Evolutionary conservation across 2,113 vertebrate genomes (phyloP), one percentile per base, ranked within the genome.

Genomic region (Cyrtonyx montezumae): DNA sequence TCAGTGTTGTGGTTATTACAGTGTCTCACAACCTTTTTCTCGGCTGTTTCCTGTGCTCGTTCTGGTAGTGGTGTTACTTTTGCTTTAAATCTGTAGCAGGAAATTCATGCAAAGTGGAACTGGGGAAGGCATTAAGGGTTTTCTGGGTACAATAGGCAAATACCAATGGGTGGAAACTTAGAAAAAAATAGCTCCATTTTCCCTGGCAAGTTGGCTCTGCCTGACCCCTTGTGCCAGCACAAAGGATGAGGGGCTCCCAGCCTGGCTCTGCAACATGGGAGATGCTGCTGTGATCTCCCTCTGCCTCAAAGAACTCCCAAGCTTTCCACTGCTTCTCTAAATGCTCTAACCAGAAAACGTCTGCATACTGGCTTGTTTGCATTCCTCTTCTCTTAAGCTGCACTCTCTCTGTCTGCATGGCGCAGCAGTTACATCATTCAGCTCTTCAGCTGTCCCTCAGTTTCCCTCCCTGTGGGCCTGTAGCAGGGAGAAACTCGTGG

Each of bases 41-140:
- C 20, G n/a, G 18, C 49, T 66, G 28, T 49, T 84, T 66, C 42
- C 79, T 28, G 34, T 6, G 1, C 37, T 20, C 63, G 3, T 48
- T 56, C 68, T 78, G 45, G 22, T 68, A 25, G 18, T 30, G 32
- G 3, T 69, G 37, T 7, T 67, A 2, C 30, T 84, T 67, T 78
- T 9, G 51, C 66, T 95, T 87, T 92, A 84, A 91, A 79, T 26
- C 42, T 16, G 56, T 28, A 75, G 67, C 76, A 86, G 93, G 76
- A 90, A 91, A 78, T 6, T 4, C 63, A 65, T 45, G 59, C 91
- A 79, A 65, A 92, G 76, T 78, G 73, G 40, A 43, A 83, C 73
- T 86, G 79, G 76, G 71, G 76, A 91, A 93, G 78, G 71, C 46
- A 91, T 94, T 71, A 80, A 61, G 67, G 48, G 43, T 74, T 73